Conservation (phyloP, 2,797 vertebrate genomes). For the Mycteria americana region DNA sequence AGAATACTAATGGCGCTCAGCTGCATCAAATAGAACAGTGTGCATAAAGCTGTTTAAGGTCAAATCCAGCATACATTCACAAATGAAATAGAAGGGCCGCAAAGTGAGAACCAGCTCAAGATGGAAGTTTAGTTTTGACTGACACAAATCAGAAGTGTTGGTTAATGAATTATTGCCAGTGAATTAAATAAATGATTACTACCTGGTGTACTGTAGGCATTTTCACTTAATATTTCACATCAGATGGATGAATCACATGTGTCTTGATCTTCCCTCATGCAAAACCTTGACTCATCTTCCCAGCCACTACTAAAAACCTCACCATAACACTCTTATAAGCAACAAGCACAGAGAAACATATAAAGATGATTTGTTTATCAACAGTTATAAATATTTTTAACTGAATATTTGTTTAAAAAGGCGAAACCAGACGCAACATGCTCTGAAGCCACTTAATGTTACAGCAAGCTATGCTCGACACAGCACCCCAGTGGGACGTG, state of each 20-base stretch:
- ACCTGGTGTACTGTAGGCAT: not conserved
- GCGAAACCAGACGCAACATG: not conserved
- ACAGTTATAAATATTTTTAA: not conserved
- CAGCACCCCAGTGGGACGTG: fast-evolving
- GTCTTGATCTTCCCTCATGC: not conserved
- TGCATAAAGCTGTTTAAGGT: not conserved
- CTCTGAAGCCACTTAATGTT: not conserved
- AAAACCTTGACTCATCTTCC: not conserved
- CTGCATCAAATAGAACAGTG: not conserved
- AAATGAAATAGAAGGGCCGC: not conserved
- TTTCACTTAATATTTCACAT: not conserved
- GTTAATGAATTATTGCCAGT: not conserved
- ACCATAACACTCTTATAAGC: not conserved
- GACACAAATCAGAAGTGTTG: not conserved
- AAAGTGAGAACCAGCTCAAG: not conserved
- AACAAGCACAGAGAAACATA: not conserved
- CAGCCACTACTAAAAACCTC: not conserved
- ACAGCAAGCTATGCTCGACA: not conserved
- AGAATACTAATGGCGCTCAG: not conserved
- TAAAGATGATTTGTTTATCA: not conserved
- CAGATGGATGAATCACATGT: not conserved
- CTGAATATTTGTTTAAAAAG: not conserved
- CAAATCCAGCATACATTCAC: not conserved
- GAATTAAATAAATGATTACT: not conserved
- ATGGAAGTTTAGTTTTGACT: not conserved